A percentile compares a stretch with the other conserved stretches of the same genome.
These are phyloP conservation scores for Hetaerina americana DNA, from an alignment of 1,140 invertebrate species.

Conservation along the genomic window DNA sequence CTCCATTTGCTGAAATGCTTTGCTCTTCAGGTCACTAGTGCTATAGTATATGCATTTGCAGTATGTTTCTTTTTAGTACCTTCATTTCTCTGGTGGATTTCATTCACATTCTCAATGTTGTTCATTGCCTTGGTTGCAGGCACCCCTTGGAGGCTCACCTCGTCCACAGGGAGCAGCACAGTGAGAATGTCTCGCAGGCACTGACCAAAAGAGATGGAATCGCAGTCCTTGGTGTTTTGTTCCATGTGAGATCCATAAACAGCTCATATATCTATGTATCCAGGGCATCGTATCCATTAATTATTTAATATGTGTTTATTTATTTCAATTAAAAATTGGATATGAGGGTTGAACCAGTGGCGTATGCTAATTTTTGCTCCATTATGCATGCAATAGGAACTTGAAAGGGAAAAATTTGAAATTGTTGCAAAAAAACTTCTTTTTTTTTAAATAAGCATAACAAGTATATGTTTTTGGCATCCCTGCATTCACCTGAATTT, in stretches of 20 bases:
- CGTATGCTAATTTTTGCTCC: background rate
- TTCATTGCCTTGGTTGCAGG: constrained; percentile 25
- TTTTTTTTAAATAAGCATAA: no score
- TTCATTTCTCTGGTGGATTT: no score
- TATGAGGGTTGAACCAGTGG: background rate
- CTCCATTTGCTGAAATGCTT: no score
- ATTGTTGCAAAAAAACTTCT: background rate
- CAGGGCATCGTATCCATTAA: background rate
- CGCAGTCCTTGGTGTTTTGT: constrained; percentile 53
- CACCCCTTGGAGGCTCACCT: constrained; percentile 51
- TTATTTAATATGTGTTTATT: background rate
- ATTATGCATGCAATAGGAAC: background rate
- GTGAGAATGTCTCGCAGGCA: constrained; percentile 39
- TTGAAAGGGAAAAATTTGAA: background rate
- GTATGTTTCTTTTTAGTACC: no score
- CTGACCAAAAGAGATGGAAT: constrained; percentile 43
- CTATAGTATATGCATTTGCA: no score
- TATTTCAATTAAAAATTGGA: background rate
- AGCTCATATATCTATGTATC: background rate
- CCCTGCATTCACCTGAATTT: no score
- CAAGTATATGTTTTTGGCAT: no score
- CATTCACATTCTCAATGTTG: no score
- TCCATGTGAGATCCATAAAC: constrained; percentile 38
- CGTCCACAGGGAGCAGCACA: constrained; percentile 49
- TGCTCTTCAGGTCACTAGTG: no score